phyloP scores from a whole-genome alignment of 1,140 invertebrate genomes.

The Sitobion miscanthi region DNA sequence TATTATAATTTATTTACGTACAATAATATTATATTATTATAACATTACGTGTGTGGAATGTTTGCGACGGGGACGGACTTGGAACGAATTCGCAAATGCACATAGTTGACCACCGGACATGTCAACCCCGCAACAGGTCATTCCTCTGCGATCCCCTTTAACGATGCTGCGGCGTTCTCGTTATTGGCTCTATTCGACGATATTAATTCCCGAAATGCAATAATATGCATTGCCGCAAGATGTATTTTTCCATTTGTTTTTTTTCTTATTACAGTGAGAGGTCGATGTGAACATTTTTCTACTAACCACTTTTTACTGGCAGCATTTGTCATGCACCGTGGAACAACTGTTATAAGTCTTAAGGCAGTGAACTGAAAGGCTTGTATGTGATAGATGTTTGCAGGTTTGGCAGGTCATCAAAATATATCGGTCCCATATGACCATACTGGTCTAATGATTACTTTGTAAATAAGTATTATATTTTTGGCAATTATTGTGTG shows the following conservation, averaged over 20 bases:
- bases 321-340: too few species aligned
- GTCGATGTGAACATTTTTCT: not conserved
- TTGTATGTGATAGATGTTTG: too few species aligned
- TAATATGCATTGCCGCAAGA: not conserved
- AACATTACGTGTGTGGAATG: not conserved
- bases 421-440: too few species aligned
- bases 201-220: not conserved
- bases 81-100: not conserved
- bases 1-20: not conserved
- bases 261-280: too few species aligned
- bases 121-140: not conserved
- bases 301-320: not conserved
- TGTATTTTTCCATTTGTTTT: not conserved
- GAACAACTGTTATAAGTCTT: too few species aligned
- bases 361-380: too few species aligned
- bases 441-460: too few species aligned
- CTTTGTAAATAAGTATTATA: too few species aligned
- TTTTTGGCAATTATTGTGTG: too few species aligned
- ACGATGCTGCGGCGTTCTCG: not conserved
- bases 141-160: not conserved
- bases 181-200: not conserved
- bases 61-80: not conserved
- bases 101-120: not conserved
- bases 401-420: too few species aligned
- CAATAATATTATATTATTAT: constrained; percentile 7